Base-by-base conservation (phyloP, 2,888 invertebrate species). In the Idaea dimidiata region DNA sequence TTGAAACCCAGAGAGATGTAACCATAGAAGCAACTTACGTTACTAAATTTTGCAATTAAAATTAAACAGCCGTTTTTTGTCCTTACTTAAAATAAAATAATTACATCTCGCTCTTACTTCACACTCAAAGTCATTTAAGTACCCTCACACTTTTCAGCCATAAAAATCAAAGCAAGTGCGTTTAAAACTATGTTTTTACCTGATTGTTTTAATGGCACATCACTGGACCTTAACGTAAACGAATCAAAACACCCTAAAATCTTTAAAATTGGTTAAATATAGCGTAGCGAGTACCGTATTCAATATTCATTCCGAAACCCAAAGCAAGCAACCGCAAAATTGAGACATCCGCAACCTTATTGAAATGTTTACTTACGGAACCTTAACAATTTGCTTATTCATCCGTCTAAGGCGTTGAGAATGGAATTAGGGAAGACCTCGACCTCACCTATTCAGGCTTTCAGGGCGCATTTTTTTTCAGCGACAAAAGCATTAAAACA, bases 401-500 rank as follows among this genome's bases (percentile, higher is more conserved):
- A 80, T 79, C 75, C 72, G 68, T 70, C 65, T 75, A 58, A 67
- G 64, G 68, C 69, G 67, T 70, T 72, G 65, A 66, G 63, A 60
- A 63, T 59, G 67, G 66, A 76, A 77, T 83, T 82, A 75, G 67
- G 74, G 78, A 79, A 76, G 78, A 76, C 77, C 78, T 69, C 62
- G 66, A 65, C 76, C 75, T 74, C 69, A 78, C 81, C 82, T 83
- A 83, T 83, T 82, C 83, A 79, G 43, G 43, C 43, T 43, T 43
- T 43, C 43, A 43, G 43, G 43, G 43, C 69, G 71, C 73, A 72
- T 75, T 72, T 76, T 85, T 86, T 85, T 83, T 80, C 75, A 78
- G 73, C 82, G 84, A 86, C 85, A 83, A 83, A 83, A 76, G 82
- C 83, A 82, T 86, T 86, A 84, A 79, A 80, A 80, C 80, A 80